phyloP scores from a whole-genome alignment of 2,888 invertebrate genomes.

The Pristionchus entomophagus region DNA sequence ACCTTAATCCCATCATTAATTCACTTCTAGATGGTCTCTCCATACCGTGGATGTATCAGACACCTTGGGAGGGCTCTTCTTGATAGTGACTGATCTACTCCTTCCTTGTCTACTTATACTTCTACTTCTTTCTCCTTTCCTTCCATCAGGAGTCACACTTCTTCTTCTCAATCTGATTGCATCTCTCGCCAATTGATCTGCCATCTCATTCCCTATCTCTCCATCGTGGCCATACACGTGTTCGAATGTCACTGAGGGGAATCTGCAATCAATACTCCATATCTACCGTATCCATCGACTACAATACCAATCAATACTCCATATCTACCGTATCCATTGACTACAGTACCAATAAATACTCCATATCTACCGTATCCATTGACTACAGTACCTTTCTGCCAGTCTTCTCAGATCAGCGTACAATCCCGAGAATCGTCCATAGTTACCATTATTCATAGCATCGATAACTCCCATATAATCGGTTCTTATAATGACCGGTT shows the following conservation, averaged over 20 bases:
- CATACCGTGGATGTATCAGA: constrained; percentile 1
- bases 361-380: neutral
- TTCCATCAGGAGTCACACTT: constrained; percentile 7
- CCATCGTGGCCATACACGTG: constrained; percentile 54
- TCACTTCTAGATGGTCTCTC: neutral
- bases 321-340: too few relatives aligned
- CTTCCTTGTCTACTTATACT: constrained; percentile 20
- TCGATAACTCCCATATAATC: constrained; percentile 50
- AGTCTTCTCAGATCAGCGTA: constrained; percentile 37
- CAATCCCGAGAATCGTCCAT: constrained; percentile 41
- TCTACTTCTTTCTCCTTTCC: constrained; percentile 23
- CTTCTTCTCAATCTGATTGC: constrained; percentile 16
- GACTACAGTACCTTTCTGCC: constrained; percentile 6
- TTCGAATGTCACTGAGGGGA: constrained; percentile 52
- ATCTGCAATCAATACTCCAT: constrained; percentile 43
- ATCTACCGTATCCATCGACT: too few relatives aligned
- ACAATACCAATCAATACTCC: too few relatives aligned
- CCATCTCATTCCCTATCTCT: constrained; percentile 51
- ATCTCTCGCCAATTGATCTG: constrained; percentile 36
- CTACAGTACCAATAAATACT: constrained; percentile 42
- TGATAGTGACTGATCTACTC: neutral
- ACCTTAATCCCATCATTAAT: neutral
- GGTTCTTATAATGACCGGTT: constrained; percentile 48
- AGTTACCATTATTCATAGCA: constrained; percentile 48
- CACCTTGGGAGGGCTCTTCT: constrained; percentile 25